phyloP scores from a whole-genome alignment of 2,888 invertebrate species.

The Malacosoma neustria region DNA sequence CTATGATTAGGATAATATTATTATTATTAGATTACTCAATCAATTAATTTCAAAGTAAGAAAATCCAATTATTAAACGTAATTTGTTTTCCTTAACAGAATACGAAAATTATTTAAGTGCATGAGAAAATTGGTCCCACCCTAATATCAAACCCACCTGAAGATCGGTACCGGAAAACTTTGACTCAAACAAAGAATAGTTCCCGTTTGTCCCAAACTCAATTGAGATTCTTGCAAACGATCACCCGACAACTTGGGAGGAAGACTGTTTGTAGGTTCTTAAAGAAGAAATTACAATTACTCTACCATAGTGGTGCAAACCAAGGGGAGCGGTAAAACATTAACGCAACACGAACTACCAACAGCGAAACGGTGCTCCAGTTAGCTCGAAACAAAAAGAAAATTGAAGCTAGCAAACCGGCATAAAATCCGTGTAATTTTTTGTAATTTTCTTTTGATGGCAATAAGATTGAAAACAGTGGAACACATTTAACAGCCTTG shows the following conservation, averaged over 20 bases:
- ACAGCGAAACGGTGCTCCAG: slow-evolving; percentile 11
- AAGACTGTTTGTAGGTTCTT: slow-evolving; percentile 81
- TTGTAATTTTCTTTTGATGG: too few relatives aligned
- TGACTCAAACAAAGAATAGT: slow-evolving; percentile 82
- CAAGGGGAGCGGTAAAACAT: neutral
- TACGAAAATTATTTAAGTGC: too few relatives aligned
- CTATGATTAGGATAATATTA: neutral
- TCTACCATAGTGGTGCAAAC: slow-evolving; percentile 10
- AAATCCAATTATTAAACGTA: too few relatives aligned
- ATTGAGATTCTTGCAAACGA: slow-evolving; percentile 69
- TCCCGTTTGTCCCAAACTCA: slow-evolving; percentile 36
- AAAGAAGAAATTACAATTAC: slow-evolving; percentile 35
- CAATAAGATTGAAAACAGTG: too few relatives aligned
- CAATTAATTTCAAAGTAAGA: slow-evolving; percentile 2
- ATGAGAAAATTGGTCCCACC: too few relatives aligned
- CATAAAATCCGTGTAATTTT: too few relatives aligned
- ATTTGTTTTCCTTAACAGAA: neutral
- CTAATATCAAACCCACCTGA: slow-evolving; percentile 80
- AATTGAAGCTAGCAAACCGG: slow-evolving; percentile 16
- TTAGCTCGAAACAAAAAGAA: slow-evolving; percentile 19
- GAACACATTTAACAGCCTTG: slow-evolving; percentile 38
- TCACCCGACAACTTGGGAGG: slow-evolving; percentile 77
- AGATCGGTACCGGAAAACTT: slow-evolving; percentile 82
- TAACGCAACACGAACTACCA: neutral
- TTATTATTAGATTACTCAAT: slow-evolving; percentile 5